phyloP scores from a whole-genome alignment of 2,888 invertebrate species.

The Parelbella ahira region DNA sequence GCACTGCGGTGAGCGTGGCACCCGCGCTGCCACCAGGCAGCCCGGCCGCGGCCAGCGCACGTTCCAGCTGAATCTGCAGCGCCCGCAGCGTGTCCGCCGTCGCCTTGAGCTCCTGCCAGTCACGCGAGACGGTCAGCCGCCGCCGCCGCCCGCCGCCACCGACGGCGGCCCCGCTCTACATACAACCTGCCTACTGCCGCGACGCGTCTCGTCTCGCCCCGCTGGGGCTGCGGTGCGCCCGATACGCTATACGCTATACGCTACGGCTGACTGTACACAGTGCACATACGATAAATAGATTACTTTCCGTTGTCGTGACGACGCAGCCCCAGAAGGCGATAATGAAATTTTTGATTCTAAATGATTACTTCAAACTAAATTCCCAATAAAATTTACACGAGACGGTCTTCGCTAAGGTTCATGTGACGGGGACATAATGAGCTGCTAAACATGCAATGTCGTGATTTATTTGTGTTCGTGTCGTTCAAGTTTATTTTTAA shows the following conservation, averaged over 20 bases:
- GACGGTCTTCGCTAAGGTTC: slow-evolving; percentile 73
- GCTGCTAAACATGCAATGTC: slow-evolving; percentile 79
- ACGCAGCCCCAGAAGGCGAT: slow-evolving; percentile 67
- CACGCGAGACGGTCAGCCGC: slow-evolving; percentile 59
- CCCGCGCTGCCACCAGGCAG: slow-evolving; percentile 78
- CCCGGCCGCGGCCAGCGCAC: slow-evolving; percentile 83
- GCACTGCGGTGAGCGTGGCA: slow-evolving; percentile 88
- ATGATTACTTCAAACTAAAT: slow-evolving; percentile 58
- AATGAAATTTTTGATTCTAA: slow-evolving; percentile 55
- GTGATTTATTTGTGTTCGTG: slow-evolving; percentile 70
- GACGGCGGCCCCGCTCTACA: slow-evolving; percentile 44
- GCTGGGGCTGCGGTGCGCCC: slow-evolving; percentile 48
- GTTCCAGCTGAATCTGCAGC: slow-evolving; percentile 89
- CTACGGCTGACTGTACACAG: slow-evolving; percentile 32
- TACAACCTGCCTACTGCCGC: slow-evolving; percentile 52
- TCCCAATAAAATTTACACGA: slow-evolving; percentile 63
- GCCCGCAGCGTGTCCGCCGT: slow-evolving; percentile 91
- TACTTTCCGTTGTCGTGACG: slow-evolving; percentile 29
- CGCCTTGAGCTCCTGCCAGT: slow-evolving; percentile 89
- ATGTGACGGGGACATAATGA: slow-evolving; percentile 75
- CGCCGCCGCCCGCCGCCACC: slow-evolving; percentile 48
- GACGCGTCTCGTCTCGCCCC: slow-evolving; percentile 46
- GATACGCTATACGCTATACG: slow-evolving; percentile 28
- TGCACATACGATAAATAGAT: slow-evolving; percentile 26
- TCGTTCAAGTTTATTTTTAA: slow-evolving; percentile 41